These are phyloP conservation scores for Paralvinella palmiformis DNA, from an alignment of 1,140 invertebrate genomes.

Conservation along the genomic window DNA sequence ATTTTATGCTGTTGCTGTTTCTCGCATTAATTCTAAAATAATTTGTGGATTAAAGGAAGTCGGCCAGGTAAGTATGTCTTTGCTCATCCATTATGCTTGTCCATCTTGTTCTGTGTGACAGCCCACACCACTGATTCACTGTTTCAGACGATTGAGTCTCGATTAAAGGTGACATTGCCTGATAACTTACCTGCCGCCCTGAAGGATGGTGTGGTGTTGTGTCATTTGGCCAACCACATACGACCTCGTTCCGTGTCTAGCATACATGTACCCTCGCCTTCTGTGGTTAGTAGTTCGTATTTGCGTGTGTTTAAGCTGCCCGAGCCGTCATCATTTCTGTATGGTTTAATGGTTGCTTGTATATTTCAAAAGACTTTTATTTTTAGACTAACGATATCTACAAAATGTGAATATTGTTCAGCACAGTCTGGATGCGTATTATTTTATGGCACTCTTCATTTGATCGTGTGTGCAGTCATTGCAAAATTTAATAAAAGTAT, in stretches of 20 bases:
- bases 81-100: too few relatives aligned
- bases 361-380: neutral
- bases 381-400: neutral
- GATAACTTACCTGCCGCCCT: slow-evolving; percentile 79
- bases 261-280: slow-evolving; percentile 89
- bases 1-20: too few relatives aligned
- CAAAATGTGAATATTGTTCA: neutral
- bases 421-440: neutral
- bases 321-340: neutral
- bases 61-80: too few relatives aligned
- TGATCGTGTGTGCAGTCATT: neutral
- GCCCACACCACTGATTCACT: slow-evolving; percentile 18
- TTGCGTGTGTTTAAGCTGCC: neutral
- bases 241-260: slow-evolving; percentile 80
- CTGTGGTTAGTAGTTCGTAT: slow-evolving; percentile 68
- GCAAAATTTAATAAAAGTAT: neutral
- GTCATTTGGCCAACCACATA: slow-evolving; percentile 88
- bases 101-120: too few relatives aligned
- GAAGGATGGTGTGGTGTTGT: slow-evolving; percentile 84
- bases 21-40: too few relatives aligned
- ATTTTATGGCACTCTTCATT: neutral
- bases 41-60: too few relatives aligned
- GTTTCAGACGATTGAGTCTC: slow-evolving; percentile 77
- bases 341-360: neutral
- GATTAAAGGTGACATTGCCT: slow-evolving; percentile 81